Evolutionary conservation across 1,140 invertebrate species (phyloP).

Genomic region (Drosophila virilis): DNA sequence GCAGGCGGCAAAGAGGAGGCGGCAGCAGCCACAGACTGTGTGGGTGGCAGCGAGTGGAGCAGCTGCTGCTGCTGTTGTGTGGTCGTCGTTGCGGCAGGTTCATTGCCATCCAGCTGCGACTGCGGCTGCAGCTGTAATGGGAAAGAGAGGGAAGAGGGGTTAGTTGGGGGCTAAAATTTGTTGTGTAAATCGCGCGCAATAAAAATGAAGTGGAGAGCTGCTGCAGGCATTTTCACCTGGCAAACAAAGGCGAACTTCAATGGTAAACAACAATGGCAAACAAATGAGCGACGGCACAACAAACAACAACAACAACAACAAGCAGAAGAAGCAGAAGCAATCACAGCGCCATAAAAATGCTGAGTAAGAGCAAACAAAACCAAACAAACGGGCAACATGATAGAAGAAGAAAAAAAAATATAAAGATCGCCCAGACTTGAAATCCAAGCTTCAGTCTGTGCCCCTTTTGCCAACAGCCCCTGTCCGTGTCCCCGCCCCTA

Average conservation of each 20-base stretch:
- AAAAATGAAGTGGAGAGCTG: slow-evolving; percentile 48
- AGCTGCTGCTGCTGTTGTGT: slow-evolving; percentile 26
- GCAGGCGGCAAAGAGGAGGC: not conserved
- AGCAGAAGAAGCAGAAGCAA: not conserved
- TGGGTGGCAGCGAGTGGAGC: slow-evolving; percentile 16
- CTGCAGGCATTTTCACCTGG: slow-evolving; percentile 71
- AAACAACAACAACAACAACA: slow-evolving; percentile 17
- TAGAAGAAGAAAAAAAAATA: not conserved
- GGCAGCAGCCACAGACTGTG: not conserved
- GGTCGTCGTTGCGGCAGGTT: slow-evolving; percentile 55
- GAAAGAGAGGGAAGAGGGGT: slow-evolving; percentile 13
- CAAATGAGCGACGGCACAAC: slow-evolving; percentile 3
- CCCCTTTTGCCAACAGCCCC: not conserved
- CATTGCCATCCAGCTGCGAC: slow-evolving; percentile 55
- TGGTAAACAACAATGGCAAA: slow-evolving; percentile 65
- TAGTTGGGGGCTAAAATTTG: slow-evolving; percentile 59
- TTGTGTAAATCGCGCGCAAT: slow-evolving; percentile 73
- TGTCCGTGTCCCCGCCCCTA: not conserved
- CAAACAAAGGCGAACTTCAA: slow-evolving; percentile 77
- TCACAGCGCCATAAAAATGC: slow-evolving; percentile 68
- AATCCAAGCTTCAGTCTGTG: not conserved
- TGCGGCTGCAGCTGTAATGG: slow-evolving; percentile 30
- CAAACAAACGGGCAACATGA: slow-evolving; percentile 8
- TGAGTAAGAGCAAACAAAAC: slow-evolving; percentile 75
- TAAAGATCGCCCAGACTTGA: not conserved